Evolutionary conservation across 2,888 invertebrate species (phyloP), one percentile per base, ranked within the genome.

Genomic region (Andrena marginata): DNA sequence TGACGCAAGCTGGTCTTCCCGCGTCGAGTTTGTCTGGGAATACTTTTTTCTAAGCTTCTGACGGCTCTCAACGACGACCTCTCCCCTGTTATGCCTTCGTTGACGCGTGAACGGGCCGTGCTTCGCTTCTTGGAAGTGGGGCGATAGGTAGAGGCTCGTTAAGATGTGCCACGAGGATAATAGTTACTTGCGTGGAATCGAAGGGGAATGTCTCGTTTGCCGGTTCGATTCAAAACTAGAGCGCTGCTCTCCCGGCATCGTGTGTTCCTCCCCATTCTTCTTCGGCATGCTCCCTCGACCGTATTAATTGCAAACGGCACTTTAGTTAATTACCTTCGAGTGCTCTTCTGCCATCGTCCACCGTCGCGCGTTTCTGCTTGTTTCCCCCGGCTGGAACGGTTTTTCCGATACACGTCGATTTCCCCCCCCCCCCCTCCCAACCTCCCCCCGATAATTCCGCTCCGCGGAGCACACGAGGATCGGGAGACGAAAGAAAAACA

Each of bases 131-230:
- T 8, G 62, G n/a, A 70, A 51, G 49, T 42, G 23, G 49, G 59
- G 70, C 79, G 65, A 80, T 77, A 80, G 77, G 79, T 76, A 76
- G 69, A 23, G 63, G 35, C 59, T 64, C 76, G 76, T 69, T 64
- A 76, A 76, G 76, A 79, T 64, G 79, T 68, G 68, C 42, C 20
- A 7, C 13, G 48, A 20, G 31, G 23, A 33, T 26, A n/a, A 60
- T 51, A 16, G 29, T 76, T 77, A 65, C 64, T 69, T 80, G 51
- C 49, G 64, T 65, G 65, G 60, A 65, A 80, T 77, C 70, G 60
- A 8, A 62, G 13, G 29, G 8, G 56, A 77, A 67, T 35, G 56
- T 33, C 59, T 49, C 20, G 56, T 76, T 63, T 51, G 35, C 62
- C 48, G 42, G 42, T 54, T 49, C 79, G 69, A 64, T 69, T 70